Conservation (phyloP, 2,113 vertebrate species). For the Beaufortia kweichowensis region DNA sequence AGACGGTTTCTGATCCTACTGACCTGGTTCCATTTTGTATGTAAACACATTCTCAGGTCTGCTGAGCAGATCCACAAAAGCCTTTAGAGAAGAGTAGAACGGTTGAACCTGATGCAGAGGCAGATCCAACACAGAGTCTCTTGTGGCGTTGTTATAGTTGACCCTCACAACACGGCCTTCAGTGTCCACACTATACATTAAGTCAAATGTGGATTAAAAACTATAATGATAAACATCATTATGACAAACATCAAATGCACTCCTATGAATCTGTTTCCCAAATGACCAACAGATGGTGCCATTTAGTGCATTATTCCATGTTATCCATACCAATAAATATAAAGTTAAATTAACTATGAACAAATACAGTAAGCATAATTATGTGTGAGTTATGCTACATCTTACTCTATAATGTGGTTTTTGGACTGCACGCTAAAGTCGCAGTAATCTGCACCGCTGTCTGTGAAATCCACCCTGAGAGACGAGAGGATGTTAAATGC, state of each 20-base stretch:
- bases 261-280: neutral
- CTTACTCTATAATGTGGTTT: slow-evolving; percentile 90
- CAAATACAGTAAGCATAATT: too few species aligned
- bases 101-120: slow-evolving; percentile 84
- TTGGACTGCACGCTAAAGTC: slow-evolving; percentile 91
- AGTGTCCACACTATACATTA: slow-evolving; percentile 72
- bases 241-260: neutral
- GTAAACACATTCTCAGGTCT: slow-evolving; percentile 76
- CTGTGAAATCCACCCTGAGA: slow-evolving; percentile 82
- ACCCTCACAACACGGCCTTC: slow-evolving; percentile 78
- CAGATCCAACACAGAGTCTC: slow-evolving; percentile 87
- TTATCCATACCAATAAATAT: too few species aligned
- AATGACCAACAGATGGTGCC: slow-evolving; percentile 65
- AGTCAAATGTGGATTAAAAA: slow-evolving; percentile 30
- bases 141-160: slow-evolving; percentile 91
- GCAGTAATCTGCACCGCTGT: slow-evolving; percentile 88
- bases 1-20: slow-evolving; percentile 51
- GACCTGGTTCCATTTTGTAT: slow-evolving; percentile 90
- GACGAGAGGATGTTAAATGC: slow-evolving; percentile 83
- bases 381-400: slow-evolving; percentile 13
- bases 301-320: slow-evolving; percentile 38
- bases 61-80: slow-evolving; percentile 82
- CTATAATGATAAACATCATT: neutral
- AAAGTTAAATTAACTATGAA: too few species aligned
- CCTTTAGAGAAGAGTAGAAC: slow-evolving; percentile 86